Conservation (phyloP, 2,113 vertebrate genomes). For the Anguilla rostrata region DNA sequence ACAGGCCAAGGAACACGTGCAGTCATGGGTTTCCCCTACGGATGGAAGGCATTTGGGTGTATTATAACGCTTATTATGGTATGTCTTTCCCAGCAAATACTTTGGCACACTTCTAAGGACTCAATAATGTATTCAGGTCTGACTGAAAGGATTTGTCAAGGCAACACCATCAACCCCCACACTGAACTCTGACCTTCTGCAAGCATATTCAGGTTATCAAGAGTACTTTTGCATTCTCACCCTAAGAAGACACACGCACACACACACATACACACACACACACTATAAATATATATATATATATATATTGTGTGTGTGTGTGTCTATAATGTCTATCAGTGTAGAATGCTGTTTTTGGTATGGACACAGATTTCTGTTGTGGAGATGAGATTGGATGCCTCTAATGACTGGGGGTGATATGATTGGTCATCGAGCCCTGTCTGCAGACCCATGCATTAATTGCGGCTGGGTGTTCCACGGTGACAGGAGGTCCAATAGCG, state of each 20-base stretch:
- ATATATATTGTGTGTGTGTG: background rate
- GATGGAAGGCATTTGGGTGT: background rate
- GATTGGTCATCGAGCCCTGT: background rate
- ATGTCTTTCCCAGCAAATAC: background rate
- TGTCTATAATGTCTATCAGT: background rate
- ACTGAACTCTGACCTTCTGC: background rate
- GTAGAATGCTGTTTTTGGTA: background rate
- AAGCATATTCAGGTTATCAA: background rate
- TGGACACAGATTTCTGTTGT: background rate
- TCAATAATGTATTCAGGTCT: background rate
- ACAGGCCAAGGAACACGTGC: background rate
- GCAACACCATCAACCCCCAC: background rate
- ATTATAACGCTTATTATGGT: background rate
- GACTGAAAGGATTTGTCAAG: background rate
- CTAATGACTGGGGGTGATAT: background rate
- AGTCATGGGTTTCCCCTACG: background rate
- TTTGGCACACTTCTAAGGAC: background rate
- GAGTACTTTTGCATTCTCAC: background rate
- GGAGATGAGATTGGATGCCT: background rate
- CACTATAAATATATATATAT: background rate
- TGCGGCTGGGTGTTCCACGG: background rate
- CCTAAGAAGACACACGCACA: background rate
- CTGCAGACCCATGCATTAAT: background rate
- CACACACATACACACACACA: too few species aligned
- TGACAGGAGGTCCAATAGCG: background rate